A percentile compares a stretch with the other conserved stretches of the same genome.
Conservation (phyloP, 2,113 vertebrate species). For the Crotalus tigris region DNA sequence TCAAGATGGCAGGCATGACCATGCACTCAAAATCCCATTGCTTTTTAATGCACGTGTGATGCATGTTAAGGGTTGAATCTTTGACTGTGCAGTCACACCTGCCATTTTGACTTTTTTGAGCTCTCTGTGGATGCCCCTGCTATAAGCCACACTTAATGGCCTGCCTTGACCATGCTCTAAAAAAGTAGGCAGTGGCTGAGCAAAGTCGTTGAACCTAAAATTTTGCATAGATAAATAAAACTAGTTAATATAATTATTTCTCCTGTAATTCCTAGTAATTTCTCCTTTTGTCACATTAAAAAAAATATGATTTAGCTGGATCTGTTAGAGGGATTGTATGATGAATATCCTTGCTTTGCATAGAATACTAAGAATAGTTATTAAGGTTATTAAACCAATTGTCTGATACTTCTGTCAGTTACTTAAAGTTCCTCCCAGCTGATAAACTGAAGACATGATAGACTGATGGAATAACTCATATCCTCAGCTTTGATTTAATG, state of each 20-base stretch:
- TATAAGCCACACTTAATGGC: no score
- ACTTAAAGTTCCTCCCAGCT: not conserved
- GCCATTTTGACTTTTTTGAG: no score
- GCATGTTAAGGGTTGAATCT: no score
- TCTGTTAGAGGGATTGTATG: not conserved
- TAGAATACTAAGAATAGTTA: not conserved
- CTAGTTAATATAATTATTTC: not conserved
- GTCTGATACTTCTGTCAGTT: not conserved
- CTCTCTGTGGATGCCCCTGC: no score
- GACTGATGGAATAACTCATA: not conserved
- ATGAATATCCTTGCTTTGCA: not conserved
- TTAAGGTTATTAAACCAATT: not conserved
- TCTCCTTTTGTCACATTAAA: not conserved
- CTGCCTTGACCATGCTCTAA: no score
- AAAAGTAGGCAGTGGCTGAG: no score
- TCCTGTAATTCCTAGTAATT: not conserved
- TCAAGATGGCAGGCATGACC: no score
- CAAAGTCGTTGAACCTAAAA: no score
- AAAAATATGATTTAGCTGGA: not conserved
- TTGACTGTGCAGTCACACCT: no score
- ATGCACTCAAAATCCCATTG: no score
- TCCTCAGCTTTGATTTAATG: not conserved
- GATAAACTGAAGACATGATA: not conserved
- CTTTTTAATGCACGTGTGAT: no score
- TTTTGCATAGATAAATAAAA: not conserved